Conservation (phyloP, 1,140 invertebrate genomes). For the Macrobrachium nipponense region DNA sequence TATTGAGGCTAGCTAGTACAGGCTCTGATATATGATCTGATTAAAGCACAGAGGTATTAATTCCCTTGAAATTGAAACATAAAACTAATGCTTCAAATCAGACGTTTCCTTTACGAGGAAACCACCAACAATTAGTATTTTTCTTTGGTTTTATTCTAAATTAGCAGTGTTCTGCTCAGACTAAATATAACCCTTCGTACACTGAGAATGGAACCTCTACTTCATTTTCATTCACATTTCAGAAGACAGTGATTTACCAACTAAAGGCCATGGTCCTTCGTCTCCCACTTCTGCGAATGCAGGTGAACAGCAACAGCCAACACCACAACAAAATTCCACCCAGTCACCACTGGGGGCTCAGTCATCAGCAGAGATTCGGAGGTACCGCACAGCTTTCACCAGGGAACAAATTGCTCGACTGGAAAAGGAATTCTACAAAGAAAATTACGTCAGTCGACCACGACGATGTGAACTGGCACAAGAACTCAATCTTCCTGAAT, state of each 20-base stretch:
- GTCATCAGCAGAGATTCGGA: conserved; percentile 54
- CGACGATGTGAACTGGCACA: conserved; percentile 93
- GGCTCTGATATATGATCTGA: too few species aligned
- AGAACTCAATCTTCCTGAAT: conserved; percentile 93
- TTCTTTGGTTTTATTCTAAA: too few species aligned
- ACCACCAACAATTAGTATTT: too few species aligned
- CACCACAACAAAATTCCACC: not conserved
- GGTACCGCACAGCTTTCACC: conserved; percentile 98
- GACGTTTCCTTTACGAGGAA: too few species aligned
- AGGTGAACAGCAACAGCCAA: not conserved
- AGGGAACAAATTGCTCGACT: conserved; percentile 91
- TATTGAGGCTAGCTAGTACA: too few species aligned
- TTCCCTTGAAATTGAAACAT: too few species aligned
- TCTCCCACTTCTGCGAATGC: not conserved
- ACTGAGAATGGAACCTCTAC: too few species aligned
- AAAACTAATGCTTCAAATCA: too few species aligned
- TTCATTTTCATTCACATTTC: too few species aligned
- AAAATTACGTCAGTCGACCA: conserved; percentile 98
- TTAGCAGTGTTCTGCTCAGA: too few species aligned
- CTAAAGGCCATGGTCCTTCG: not conserved
- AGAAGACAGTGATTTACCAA: not conserved
- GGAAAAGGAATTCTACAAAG: conserved; percentile 97
- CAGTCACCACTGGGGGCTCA: conserved; percentile 7
- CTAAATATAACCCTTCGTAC: too few species aligned
- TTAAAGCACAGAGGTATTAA: too few species aligned